A percentile compares a stretch with the other conserved stretches of the same genome.
phyloP scores from a whole-genome alignment of 2,888 invertebrate species.

The Rhimphoctona megacephalus region DNA sequence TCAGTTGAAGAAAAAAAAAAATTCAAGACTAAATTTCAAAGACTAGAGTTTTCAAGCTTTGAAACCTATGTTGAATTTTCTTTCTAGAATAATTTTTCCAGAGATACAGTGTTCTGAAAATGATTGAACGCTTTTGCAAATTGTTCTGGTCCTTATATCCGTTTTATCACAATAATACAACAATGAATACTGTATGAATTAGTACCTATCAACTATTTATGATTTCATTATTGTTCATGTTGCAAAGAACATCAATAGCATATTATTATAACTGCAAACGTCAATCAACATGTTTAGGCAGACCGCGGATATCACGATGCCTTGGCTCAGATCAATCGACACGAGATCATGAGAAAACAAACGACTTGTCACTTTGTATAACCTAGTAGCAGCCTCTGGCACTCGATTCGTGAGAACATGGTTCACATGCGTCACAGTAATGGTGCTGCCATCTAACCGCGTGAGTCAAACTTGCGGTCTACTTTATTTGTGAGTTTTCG shows the following conservation, averaged over 20 bases:
- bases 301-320: not conserved
- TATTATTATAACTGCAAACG: not conserved
- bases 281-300: not conserved
- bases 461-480: not conserved
- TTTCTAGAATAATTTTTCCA: no score
- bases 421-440: not conserved
- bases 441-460: not conserved
- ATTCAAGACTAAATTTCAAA: not conserved
- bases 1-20: not conserved
- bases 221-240: not conserved
- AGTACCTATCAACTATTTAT: not conserved
- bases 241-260: not conserved
- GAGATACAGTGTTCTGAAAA: no score
- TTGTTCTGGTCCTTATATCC: no score
- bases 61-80: no score
- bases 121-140: no score
- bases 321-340: constrained; percentile 6
- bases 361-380: not conserved
- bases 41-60: no score
- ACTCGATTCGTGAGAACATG: not conserved
- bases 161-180: no score
- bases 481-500: not conserved
- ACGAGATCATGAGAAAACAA: not conserved
- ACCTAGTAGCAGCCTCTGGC: no score
- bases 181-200: not conserved